phyloP scores from a whole-genome alignment of 2,888 invertebrate genomes.

The Endotricha flammealis region DNA sequence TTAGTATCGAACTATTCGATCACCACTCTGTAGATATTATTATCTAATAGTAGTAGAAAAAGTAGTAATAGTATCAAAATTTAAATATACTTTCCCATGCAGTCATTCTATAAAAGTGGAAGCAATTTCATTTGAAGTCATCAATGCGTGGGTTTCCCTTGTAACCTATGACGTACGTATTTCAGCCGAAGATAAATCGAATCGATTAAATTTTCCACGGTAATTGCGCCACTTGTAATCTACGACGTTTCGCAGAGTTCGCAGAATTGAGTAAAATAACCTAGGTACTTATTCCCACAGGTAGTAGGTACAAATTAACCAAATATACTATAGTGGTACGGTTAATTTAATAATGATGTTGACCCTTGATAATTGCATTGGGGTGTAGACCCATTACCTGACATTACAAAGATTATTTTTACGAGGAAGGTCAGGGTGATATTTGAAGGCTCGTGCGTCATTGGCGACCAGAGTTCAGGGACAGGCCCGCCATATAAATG shows the following conservation, averaged over 20 bases:
- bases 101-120: too few species aligned
- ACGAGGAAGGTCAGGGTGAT: conserved; percentile 64
- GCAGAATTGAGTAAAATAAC: not conserved
- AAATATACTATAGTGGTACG: not conserved
- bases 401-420: conserved; percentile 57
- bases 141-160: not conserved
- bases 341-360: conserved; percentile 15
- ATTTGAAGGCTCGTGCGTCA: conserved; percentile 71
- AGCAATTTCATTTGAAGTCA: not conserved
- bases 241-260: not conserved
- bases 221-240: not conserved
- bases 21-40: too few species aligned
- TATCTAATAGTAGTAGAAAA: too few species aligned
- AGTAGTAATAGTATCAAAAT: too few species aligned
- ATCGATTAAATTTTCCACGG: not conserved
- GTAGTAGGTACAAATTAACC: not conserved
- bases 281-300: not conserved
- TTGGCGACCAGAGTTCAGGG: conserved; percentile 67
- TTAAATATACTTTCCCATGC: too few species aligned
- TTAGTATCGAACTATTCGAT: too few species aligned
- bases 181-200: not conserved
- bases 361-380: conserved; percentile 26
- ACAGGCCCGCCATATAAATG: conserved; percentile 68
- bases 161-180: conserved; percentile 1
- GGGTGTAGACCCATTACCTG: conserved; percentile 34